Evolutionary conservation across 2,888 invertebrate species (phyloP), one percentile per base, ranked within the genome.

Genomic region (Liopterus haemorrhoidalis): DNA sequence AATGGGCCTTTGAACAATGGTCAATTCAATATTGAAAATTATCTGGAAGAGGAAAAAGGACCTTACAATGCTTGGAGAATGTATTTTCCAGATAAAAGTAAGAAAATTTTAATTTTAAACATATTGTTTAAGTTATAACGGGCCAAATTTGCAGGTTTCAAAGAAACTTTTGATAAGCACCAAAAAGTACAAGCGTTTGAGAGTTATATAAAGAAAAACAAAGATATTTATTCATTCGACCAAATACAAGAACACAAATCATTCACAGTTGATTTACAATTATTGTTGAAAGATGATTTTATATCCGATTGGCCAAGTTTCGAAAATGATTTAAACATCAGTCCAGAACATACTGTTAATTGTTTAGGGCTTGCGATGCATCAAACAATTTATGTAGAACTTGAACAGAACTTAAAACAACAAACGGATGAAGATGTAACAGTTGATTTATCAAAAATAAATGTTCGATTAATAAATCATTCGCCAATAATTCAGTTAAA

Each of bases 331-430:
- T 64, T 93, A 28, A 70, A 72, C 53, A 76, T 78, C 45, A 77
- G 75, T 48, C 85, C 91, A 1, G 76, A 79, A 47, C 70, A 70
- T 41, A 77, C 82, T 11, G 68, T 93, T 35, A 74, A 78, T 41
- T 79, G 82, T 44, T 65, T 92, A 42, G 85, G 85, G 35, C 70
- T 86, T 49, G 87, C 88, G 37, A 80, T 91, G 70, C 84, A 91
- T 69, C 82, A 88, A 73, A 80, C 79, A 49, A 58, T 66, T 25
- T 65, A 57, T 25, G 66, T 74, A 69, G 64, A 64, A 54, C 63
- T 70, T 38, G 70, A 70, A 57, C 68, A 69, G 63, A 69, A 66
- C 56, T 64, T 66, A 18, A 71, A 69, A 61, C 64, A 67, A 30
- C 68, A 66, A 61, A 67, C 70, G 69, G 43, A 58, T 69, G 51